A percentile compares a stretch with the other conserved stretches of the same genome.
phyloP scores from a whole-genome alignment of 1,140 invertebrate genomes.

The Catajapyx aquilonaris region DNA sequence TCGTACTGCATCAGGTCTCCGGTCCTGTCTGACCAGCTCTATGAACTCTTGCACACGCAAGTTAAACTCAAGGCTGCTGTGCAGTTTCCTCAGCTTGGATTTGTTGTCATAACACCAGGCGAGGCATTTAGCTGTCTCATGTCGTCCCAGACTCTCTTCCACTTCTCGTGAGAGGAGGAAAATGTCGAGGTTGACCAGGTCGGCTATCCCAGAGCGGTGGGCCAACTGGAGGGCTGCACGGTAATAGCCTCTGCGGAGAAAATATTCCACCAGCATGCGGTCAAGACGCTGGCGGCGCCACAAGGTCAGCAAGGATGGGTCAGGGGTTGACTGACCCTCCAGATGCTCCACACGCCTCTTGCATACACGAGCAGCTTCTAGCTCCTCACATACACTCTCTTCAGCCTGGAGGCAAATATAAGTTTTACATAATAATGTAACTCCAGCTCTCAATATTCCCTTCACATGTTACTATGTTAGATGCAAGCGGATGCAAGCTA shows the following conservation, averaged over 20 bases:
- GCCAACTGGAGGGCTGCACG: conserved; percentile 72
- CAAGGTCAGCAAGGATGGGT: conserved; percentile 29
- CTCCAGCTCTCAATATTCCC: too few relatives aligned
- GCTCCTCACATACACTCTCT: conserved; percentile 76
- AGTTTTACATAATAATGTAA: too few relatives aligned
- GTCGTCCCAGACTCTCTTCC: conserved; percentile 47
- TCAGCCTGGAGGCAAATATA: conserved; percentile 40
- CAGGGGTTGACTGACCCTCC: conserved; percentile 41
- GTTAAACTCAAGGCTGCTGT: conserved; percentile 77
- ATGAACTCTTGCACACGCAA: conserved; percentile 87
- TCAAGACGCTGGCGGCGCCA: conserved; percentile 79
- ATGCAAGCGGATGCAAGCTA: too few relatives aligned
- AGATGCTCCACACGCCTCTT: conserved; percentile 82
- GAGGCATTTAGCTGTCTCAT: conserved; percentile 74
- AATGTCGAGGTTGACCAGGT: conserved; percentile 83
- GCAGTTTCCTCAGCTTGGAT: conserved; percentile 82
- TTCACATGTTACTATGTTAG: too few relatives aligned
- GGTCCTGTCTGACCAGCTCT: conserved; percentile 70
- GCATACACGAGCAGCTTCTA: conserved; percentile 64
- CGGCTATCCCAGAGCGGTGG: conserved; percentile 56
- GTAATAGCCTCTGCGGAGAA: conserved; percentile 87
- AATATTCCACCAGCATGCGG: conserved; percentile 89
- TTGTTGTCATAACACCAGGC: conserved; percentile 95
- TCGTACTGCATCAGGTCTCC: conserved; percentile 71
- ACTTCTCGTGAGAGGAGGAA: conserved; percentile 80